These are phyloP conservation scores for Lineus longissimus DNA, from an alignment of 1,140 invertebrate species.

Conservation along the genomic window DNA sequence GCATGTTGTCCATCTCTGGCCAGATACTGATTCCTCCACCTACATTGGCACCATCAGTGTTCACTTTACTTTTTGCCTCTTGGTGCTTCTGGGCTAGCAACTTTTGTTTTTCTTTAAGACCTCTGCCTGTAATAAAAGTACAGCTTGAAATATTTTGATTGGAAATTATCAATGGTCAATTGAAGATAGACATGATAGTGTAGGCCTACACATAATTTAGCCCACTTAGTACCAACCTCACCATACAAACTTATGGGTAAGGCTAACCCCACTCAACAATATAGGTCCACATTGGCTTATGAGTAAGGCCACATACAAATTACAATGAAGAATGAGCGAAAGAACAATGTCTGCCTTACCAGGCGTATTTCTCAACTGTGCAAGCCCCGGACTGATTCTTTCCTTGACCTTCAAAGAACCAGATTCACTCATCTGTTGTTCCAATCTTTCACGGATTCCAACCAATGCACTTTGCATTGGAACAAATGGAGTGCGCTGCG, in stretches of 20 bases:
- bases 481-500: background rate
- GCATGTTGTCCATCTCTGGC: slow-evolving; percentile 45
- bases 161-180: background rate
- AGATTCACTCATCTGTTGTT: slow-evolving; percentile 18
- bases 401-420: background rate
- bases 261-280: too few relatives aligned
- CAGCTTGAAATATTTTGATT: background rate
- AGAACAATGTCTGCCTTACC: too few relatives aligned
- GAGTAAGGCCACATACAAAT: too few relatives aligned
- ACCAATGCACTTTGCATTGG: slow-evolving; percentile 1
- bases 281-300: background rate
- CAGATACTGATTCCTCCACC: slow-evolving; percentile 44
- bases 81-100: slow-evolving; percentile 34
- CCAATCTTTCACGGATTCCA: slow-evolving; percentile 12
- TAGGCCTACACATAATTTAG: too few relatives aligned
- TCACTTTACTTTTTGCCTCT: slow-evolving; percentile 24
- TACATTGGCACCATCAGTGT: slow-evolving; percentile 31
- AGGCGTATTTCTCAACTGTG: slow-evolving; percentile 32
- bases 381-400: slow-evolving; percentile 32
- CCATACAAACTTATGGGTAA: too few relatives aligned
- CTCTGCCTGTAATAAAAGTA: slow-evolving; percentile 20
- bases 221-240: too few relatives aligned
- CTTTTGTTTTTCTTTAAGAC: slow-evolving; percentile 36
- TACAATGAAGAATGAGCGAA: too few relatives aligned
- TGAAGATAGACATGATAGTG: background rate